Evolutionary conservation across 2,797 vertebrate species (phyloP), one percentile per base, ranked within the genome.

Genomic region (Pipistrellus kuhlii): DNA sequence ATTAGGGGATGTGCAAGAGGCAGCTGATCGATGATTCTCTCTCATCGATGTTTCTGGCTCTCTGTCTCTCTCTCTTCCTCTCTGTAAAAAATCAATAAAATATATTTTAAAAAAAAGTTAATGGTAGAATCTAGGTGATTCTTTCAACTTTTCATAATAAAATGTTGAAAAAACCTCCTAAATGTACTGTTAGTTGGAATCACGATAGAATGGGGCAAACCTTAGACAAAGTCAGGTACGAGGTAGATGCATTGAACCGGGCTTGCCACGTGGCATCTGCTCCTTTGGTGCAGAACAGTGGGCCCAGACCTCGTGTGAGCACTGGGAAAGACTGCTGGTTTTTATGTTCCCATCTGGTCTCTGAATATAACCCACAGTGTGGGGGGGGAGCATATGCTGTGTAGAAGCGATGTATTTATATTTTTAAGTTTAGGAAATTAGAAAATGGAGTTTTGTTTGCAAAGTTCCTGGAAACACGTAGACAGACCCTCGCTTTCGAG

Each of bases 301-400:
- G 95, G 85, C 78, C 32, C 83, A 88, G 84, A 89, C 75, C 32
- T 32, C 62, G 17, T 53, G 48, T 78, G 89, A 83, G 32, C 66
- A 69, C 77, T 81, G 48, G 84, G 55, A 96, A 73, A 69, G 46
- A 78, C 38, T 53, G 44, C 57, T 73, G 84, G 80, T 55, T 84
- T 82, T 95, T 57, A 44, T 86, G 94, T 95, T 80, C 55, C 75
- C 93, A 88, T 95, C 96, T 95, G 90, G 53, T 83, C 66, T 92
- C 78, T 92, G 96, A 85, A 78, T 88, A 83, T 85, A 92, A 95
- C 95, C 77, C 94, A 87, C 30, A 77, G 35, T 55, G 44, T 44
- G 44, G 85, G 68, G 48, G 85, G 48, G 85, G 73, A 85, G 77
- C 94, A 83, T 92, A 89, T 95, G 85, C 85, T 96, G 3, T 96